phyloP scores from a whole-genome alignment of 2,797 vertebrate genomes.

The Spheniscus humboldti region DNA sequence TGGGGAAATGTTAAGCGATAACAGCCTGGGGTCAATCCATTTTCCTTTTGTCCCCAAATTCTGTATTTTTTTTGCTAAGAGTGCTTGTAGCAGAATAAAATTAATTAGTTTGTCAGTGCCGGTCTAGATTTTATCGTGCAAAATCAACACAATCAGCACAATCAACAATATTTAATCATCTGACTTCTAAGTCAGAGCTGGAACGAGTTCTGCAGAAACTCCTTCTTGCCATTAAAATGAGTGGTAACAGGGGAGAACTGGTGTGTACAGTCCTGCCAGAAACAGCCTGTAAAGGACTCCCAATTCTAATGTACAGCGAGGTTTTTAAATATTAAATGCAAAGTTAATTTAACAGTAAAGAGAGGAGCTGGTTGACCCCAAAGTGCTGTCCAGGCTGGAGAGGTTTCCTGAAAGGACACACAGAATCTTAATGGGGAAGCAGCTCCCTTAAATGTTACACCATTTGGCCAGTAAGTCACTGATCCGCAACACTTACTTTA shows the following conservation, averaged over 20 bases:
- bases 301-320: fast-evolving
- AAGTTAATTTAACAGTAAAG: neutral
- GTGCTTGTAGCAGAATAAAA: neutral
- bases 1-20: neutral
- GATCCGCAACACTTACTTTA: neutral
- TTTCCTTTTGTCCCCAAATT: neutral
- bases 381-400: neutral
- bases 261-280: neutral
- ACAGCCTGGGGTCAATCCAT: neutral
- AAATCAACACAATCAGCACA: neutral
- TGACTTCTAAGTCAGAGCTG: neutral
- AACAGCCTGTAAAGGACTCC: neutral
- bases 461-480: neutral
- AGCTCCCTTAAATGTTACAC: neutral
- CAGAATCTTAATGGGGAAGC: neutral
- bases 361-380: neutral
- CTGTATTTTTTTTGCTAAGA: neutral
- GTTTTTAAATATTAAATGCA: neutral
- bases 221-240: neutral
- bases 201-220: neutral
- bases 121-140: neutral
- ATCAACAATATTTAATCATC: neutral
- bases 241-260: neutral
- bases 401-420: neutral
- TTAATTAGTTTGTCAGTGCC: neutral